These are phyloP conservation scores for Pecten maximus DNA, from an alignment of 2,888 invertebrate species.

Conservation along the genomic window DNA sequence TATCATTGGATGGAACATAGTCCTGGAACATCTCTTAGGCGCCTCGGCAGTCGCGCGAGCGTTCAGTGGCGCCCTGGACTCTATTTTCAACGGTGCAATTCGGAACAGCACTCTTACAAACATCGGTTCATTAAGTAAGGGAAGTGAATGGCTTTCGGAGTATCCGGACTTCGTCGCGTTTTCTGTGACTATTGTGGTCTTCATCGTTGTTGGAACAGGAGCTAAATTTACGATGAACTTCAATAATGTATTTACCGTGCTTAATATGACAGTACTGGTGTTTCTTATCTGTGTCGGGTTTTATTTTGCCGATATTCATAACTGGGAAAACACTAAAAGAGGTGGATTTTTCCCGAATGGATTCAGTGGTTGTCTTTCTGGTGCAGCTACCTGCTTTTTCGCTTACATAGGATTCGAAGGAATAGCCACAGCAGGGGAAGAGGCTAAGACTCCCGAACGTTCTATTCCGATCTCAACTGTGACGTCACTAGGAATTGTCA, in stretches of 20 bases:
- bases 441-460: conserved; percentile 80
- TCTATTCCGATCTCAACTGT: conserved; percentile 82
- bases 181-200: conserved; percentile 83
- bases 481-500: conserved; percentile 73
- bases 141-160: conserved; percentile 72
- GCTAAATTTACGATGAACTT: conserved; percentile 82
- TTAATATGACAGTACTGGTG: conserved; percentile 81
- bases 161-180: conserved; percentile 83
- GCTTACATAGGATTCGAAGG: conserved; percentile 83
- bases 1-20: conserved; percentile 92
- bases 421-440: conserved; percentile 82
- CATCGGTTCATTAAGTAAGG: conserved; percentile 71
- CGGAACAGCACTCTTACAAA: conserved; percentile 79
- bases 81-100: conserved; percentile 81
- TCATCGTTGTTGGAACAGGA: conserved; percentile 78
- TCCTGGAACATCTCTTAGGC: conserved; percentile 84
- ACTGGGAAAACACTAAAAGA: conserved; percentile 87
- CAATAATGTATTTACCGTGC: conserved; percentile 81
- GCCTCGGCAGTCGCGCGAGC: conserved; percentile 85
- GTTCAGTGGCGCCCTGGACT: conserved; percentile 83
- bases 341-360: conserved; percentile 83
- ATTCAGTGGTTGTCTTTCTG: conserved; percentile 81
- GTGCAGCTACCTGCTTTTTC: conserved; percentile 83
- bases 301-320: conserved; percentile 90
- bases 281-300: conserved; percentile 87